These are phyloP conservation scores for Ischnus inquisitorius DNA, from an alignment of 2,888 invertebrate species.

Conservation along the genomic window DNA sequence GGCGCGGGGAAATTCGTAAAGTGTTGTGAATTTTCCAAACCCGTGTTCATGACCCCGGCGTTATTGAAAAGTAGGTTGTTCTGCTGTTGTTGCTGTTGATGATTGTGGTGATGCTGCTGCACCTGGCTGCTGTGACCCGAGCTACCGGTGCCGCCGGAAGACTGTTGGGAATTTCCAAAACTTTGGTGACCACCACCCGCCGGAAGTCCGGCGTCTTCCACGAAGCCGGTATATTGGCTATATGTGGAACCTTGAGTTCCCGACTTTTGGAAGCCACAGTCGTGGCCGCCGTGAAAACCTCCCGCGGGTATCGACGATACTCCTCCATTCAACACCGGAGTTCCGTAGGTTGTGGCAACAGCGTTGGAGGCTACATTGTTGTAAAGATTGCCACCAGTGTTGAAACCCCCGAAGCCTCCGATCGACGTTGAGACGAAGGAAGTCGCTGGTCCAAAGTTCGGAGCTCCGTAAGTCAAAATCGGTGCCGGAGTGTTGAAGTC, in stretches of 20 bases:
- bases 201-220: constrained; percentile 45
- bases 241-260: constrained; percentile 57
- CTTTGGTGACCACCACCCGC: constrained; percentile 50
- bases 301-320: constrained; percentile 47
- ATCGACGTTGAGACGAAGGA: constrained; percentile 76
- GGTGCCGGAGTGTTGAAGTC: constrained; percentile 83
- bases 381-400: constrained; percentile 77
- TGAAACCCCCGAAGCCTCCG: constrained; percentile 70
- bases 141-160: constrained; percentile 42
- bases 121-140: constrained; percentile 39
- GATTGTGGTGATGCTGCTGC: constrained; percentile 36
- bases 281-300: constrained; percentile 61
- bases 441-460: constrained; percentile 80
- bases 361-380: constrained; percentile 73
- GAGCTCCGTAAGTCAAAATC: constrained; percentile 82
- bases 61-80: constrained; percentile 23
- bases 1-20: constrained; percentile 69
- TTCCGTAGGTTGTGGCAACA: constrained; percentile 78
- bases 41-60: constrained; percentile 38
- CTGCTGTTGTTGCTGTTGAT: constrained; percentile 24
- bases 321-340: constrained; percentile 71
- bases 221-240: constrained; percentile 40
- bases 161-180: constrained; percentile 53
- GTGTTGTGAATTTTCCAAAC: constrained; percentile 32
- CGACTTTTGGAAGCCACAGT: constrained; percentile 72